Percentiles rank a stretch among this genome's conserved stretches.
These are phyloP conservation scores for Paedocypris micromegethes DNA, from an alignment of 2,797 vertebrate species.

Conservation along the genomic window DNA sequence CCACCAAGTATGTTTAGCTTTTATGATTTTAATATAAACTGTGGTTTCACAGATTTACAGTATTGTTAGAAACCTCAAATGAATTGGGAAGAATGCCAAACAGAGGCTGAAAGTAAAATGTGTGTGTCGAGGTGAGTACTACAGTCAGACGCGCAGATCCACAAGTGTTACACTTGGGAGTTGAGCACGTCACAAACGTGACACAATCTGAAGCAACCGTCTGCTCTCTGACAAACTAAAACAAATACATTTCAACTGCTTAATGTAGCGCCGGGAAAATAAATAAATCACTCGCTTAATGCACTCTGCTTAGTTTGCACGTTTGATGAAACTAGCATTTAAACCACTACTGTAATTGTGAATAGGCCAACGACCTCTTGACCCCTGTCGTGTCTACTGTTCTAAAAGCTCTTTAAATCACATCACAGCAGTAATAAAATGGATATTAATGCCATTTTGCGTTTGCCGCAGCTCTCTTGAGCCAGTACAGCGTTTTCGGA, in stretches of 20 bases:
- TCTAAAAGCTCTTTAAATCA: neutral
- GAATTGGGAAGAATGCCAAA: slow-evolving; percentile 41
- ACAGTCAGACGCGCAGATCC: slow-evolving; percentile 39
- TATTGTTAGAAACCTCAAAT: slow-evolving; percentile 41
- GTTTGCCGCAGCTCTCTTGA: slow-evolving; percentile 1
- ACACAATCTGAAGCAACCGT: slow-evolving; percentile 43
- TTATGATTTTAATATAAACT: slow-evolving; percentile 35
- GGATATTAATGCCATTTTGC: neutral
- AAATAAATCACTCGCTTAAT: slow-evolving; percentile 42
- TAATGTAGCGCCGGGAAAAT: slow-evolving; percentile 35
- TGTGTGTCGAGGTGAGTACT: slow-evolving; percentile 23
- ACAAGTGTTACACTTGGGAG: slow-evolving; percentile 36
- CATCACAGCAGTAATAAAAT: neutral
- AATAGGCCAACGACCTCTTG: neutral
- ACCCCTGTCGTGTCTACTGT: neutral
- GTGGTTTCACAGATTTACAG: slow-evolving; percentile 38
- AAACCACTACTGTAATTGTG: slow-evolving; percentile 14
- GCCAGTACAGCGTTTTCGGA: slow-evolving; percentile 21
- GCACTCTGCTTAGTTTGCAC: slow-evolving; percentile 33
- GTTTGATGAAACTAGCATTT: slow-evolving; percentile 41
- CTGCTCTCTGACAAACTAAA: slow-evolving; percentile 46
- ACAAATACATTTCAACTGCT: slow-evolving; percentile 47
- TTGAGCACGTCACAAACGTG: slow-evolving; percentile 38
- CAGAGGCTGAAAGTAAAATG: slow-evolving; percentile 36
- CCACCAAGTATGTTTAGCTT: slow-evolving; percentile 43